phyloP scores from a whole-genome alignment of 2,888 invertebrate species.

The Elegia similella region DNA sequence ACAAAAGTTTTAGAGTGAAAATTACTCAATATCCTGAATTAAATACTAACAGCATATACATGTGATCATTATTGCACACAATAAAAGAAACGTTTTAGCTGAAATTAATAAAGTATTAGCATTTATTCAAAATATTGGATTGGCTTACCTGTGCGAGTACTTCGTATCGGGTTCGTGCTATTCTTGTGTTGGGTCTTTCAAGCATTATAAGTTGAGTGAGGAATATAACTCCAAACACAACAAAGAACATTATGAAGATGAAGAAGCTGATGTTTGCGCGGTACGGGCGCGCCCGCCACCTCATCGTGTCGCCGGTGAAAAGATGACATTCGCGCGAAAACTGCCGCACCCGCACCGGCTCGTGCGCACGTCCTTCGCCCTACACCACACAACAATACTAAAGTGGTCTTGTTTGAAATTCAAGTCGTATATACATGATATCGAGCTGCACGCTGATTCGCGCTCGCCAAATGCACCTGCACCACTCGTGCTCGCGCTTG shows the following conservation, averaged over 20 bases:
- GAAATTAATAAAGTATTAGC: conserved; percentile 1
- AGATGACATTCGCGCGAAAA: conserved; percentile 53
- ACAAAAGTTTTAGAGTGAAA: too few species aligned
- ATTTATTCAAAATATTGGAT: background rate
- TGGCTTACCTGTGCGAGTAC: conserved; percentile 82
- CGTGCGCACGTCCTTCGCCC: conserved; percentile 38
- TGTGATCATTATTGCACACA: too few species aligned
- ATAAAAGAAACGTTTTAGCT: background rate
- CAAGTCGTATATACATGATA: too few species aligned
- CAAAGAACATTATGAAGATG: conserved; percentile 94
- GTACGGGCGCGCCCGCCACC: conserved; percentile 82
- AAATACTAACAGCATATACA: too few species aligned
- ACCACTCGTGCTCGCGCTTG: too few species aligned
- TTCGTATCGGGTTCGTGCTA: conserved; percentile 82
- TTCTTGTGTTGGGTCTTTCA: conserved; percentile 77
- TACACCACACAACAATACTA: conserved; percentile 29
- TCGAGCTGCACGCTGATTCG: too few species aligned
- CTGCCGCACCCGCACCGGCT: conserved; percentile 20
- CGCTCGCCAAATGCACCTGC: too few species aligned
- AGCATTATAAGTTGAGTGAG: conserved; percentile 89
- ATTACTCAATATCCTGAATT: too few species aligned
- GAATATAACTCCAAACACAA: conserved; percentile 92
- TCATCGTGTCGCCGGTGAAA: conserved; percentile 53
- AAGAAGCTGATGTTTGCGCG: conserved; percentile 94
- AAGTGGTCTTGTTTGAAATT: background rate